Conservation (phyloP, 2,113 vertebrate species). For the Fulica atra region DNA sequence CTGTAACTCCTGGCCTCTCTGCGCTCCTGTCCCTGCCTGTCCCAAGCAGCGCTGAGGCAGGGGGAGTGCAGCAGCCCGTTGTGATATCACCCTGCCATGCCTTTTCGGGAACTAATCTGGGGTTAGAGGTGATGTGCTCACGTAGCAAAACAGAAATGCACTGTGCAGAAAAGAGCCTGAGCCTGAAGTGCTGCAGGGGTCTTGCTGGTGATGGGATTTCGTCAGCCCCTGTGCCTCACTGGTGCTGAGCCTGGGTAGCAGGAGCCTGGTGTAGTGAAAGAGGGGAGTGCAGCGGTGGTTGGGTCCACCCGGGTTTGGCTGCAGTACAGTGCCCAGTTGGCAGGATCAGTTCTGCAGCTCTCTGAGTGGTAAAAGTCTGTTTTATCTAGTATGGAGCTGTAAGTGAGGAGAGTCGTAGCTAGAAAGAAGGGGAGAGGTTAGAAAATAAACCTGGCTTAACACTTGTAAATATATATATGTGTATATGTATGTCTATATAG, state of each 20-base stretch:
- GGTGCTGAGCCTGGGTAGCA: neutral
- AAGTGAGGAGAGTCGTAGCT: neutral
- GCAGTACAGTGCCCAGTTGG: rapidly evolving
- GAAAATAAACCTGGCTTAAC: neutral
- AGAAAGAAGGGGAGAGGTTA: neutral
- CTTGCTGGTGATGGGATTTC: neutral
- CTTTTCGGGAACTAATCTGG: neutral
- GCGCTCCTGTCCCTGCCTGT: neutral
- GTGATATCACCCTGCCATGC: rapidly evolving
- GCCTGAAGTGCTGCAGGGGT: rapidly evolving
- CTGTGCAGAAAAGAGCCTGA: neutral
- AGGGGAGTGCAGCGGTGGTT: neutral
- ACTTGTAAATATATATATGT: neutral
- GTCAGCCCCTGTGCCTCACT: neutral
- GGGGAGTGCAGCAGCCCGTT: neutral
- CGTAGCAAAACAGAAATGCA: neutral
- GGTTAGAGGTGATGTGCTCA: neutral
- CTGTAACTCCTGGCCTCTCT: neutral
- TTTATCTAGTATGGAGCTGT: neutral
- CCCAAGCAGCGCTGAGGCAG: neutral
- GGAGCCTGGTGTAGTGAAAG: neutral
- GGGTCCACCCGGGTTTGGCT: rapidly evolving
- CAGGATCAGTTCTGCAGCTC: neutral
- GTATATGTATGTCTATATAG: neutral
- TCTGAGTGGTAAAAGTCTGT: neutral